Conservation (phyloP, 1,140 invertebrate genomes). For the Plutomurus gul region DNA sequence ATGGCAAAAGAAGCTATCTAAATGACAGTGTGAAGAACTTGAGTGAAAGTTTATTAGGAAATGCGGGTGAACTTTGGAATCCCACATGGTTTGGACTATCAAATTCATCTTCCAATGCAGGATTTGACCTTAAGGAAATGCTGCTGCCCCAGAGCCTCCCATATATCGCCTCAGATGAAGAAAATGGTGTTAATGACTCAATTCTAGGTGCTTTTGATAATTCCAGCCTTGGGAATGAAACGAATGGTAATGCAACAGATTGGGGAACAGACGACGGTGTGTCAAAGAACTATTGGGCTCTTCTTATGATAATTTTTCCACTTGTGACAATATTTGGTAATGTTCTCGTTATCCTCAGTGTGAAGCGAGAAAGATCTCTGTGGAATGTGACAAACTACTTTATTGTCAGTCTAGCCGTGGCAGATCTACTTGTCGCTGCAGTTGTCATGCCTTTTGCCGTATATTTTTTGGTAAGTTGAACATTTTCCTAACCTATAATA, state of each 20-base stretch:
- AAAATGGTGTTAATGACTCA: no score
- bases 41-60: no score
- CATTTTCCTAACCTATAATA: constrained; percentile 6
- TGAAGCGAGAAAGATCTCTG: constrained; percentile 83
- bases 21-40: neutral
- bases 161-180: no score
- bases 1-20: neutral
- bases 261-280: neutral
- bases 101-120: no score
- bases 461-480: constrained; percentile 85
- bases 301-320: constrained; percentile 85
- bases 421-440: constrained; percentile 92
- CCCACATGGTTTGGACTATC: no score
- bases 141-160: no score
- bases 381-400: constrained; percentile 98
- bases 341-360: constrained; percentile 92
- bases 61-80: no score
- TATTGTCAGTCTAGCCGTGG: constrained; percentile 95
- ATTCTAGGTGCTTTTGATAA: no score
- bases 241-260: neutral
- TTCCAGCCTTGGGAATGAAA: neutral
- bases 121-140: no score
- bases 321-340: constrained; percentile 95
- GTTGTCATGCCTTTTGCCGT: constrained; percentile 98
- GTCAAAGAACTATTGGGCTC: constrained; percentile 74